Evolutionary conservation across 2,113 vertebrate species (phyloP), one percentile per base, ranked within the genome.

Genomic region (Artemisiospiza belli): DNA sequence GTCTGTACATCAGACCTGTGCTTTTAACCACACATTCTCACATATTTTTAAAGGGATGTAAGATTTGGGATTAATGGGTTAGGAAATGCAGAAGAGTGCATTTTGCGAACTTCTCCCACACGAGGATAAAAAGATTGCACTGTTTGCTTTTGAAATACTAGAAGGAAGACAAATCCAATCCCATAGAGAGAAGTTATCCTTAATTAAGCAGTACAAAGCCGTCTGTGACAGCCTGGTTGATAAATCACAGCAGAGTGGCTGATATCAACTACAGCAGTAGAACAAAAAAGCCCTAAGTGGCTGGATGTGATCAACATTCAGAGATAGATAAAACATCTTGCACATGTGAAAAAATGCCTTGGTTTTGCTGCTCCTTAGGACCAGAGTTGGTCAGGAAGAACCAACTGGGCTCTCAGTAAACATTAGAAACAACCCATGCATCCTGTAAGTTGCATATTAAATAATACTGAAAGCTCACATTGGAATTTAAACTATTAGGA

Each of bases 161-260:
- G 30, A 41, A 83, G 61, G 43, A 59, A 46, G 15, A 23, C 52
- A 70, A 23, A 58, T 55, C 24, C 74, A 83, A 66, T 72, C 57
- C 75, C 69, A 76, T 0, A 28, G 57, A 55, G 12, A 62, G 31
- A 87, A 73, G 30, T 66, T 74, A 70, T 39, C 15, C 39, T 89
- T 94, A 93, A 94, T 74, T 89, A 92, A 95, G 80, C 61, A 92
- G 33, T 23, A 86, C 47, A 41, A 81, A 94, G 61, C 47, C 6
- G 6, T 68, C 49, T 75, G 47, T 57, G 64, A 51, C 57, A 24
- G 89, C 33, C 59, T 81, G 61, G 66, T 10, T 86, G 54, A 90
- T 59, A 78, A 86, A 63, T 87, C 68, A 87, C 57, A 89, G 37
- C 33, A 74, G n/a, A 68, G 28, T 4, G 23, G 91, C 37, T 46